A percentile compares a stretch with the other conserved stretches of the same genome.
Conservation (phyloP, 2,888 invertebrate species). For the Drosophila stalkeri region DNA sequence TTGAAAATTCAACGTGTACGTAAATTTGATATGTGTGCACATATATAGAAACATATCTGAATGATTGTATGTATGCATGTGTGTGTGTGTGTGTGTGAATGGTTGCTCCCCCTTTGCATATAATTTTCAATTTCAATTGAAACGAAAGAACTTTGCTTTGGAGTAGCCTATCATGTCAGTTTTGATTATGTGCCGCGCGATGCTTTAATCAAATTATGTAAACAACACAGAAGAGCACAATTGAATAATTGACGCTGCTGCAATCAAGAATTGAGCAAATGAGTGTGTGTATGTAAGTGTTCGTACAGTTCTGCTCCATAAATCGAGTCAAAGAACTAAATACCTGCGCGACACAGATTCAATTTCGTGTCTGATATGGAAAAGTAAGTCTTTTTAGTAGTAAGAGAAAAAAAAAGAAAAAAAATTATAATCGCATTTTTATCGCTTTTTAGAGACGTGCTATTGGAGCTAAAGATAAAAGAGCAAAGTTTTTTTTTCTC, state of each 20-base stretch:
- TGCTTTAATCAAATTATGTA: constrained; percentile 72
- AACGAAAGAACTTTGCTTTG: constrained; percentile 74
- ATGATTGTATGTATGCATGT: neutral
- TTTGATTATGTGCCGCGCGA: constrained; percentile 70
- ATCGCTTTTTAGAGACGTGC: neutral
- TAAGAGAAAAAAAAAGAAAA: neutral
- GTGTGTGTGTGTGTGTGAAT: neutral
- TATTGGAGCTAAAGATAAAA: neutral
- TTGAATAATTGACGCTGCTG: constrained; percentile 74
- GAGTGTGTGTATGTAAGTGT: constrained; percentile 13
- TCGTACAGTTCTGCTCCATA: constrained; percentile 8
- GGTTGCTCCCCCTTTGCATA: constrained; percentile 50
- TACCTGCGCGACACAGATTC: constrained; percentile 20
- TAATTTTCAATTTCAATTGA: constrained; percentile 56
- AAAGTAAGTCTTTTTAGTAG: neutral
- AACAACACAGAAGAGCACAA: constrained; percentile 61
- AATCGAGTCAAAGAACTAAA: constrained; percentile 14
- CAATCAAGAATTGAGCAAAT: constrained; percentile 41
- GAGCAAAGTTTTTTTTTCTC: neutral
- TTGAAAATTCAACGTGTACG: constrained; percentile 66
- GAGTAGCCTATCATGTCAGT: constrained; percentile 78
- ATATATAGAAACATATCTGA: neutral
- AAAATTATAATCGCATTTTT: neutral
- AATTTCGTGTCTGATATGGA: neutral
- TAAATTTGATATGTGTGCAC: constrained; percentile 28